phyloP scores from a whole-genome alignment of 2,797 vertebrate genomes.

The Scolopax bukidnonensis region DNA sequence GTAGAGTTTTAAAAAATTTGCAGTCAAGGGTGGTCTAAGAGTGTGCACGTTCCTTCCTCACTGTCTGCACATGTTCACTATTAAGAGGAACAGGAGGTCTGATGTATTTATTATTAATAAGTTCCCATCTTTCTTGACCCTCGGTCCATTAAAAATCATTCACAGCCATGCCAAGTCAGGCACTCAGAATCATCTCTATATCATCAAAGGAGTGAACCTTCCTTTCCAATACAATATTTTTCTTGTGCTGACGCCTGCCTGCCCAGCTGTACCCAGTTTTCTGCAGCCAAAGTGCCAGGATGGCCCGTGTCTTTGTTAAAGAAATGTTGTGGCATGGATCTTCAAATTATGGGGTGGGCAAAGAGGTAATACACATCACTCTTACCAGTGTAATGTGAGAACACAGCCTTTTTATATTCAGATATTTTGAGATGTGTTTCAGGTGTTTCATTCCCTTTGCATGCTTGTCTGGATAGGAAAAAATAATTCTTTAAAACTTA shows the following conservation, averaged over 20 bases:
- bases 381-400: background rate
- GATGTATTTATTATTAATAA: background rate
- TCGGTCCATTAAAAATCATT: background rate
- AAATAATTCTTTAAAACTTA: background rate
- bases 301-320: background rate
- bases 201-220: background rate
- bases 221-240: background rate
- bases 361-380: background rate
- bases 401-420: background rate
- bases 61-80: accelerated
- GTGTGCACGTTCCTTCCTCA: accelerated
- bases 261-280: background rate
- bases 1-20: background rate
- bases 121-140: background rate
- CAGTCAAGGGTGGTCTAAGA: background rate
- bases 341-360: background rate
- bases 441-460: background rate
- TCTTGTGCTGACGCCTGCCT: background rate
- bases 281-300: background rate
- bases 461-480: background rate
- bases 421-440: background rate
- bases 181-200: background rate
- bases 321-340: background rate
- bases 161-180: background rate
- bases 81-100: background rate